Base-by-base conservation (phyloP, 2,113 vertebrate species). In the Bufo gargarizans region DNA sequence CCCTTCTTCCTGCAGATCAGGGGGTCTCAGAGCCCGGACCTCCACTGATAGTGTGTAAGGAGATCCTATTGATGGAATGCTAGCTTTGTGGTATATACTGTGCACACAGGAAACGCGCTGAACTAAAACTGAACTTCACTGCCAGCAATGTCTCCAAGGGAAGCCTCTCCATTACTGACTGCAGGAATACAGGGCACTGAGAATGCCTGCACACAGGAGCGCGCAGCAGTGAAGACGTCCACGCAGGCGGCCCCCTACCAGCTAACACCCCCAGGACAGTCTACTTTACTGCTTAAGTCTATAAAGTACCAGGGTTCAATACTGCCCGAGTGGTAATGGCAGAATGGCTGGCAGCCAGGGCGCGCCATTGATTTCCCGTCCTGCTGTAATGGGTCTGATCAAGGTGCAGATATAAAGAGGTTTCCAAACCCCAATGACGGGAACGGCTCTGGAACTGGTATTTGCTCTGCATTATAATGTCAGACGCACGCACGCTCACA, bases 281-380 rank as follows among this genome's bases (percentile, higher is more conserved):
- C 84, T 45, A 19, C 53, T 85, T 59, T 47, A 47, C 53, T 59
- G 59, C 55, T 85, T 59, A 74, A 77, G 72, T 76, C 55, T 47
- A 84, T 84, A 22, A 84, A 71, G 82, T 71, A 84, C 17, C 8
- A 45, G 56, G 16, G 84, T n/a, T 85, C 84, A 74, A 85, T 85
- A 49, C 20, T 13, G 71, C 5, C 84, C 22, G 22, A 1, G 43
- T 20, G 45, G 84, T 85, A 77, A 85, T 77, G 55, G 71, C 71
- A 49, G n/a, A 50, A 63, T 77, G 84, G 56, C 84, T 14, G 71
- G 56, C 72, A 86, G 84, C 84, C 72, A 65, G 58, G 10, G 72
- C 19, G 2, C 4, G 10, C 0, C 19, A 77, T 86, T 61, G 84
- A 86, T 86, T 86, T 86, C 84, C 72, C 45, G 84, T 86, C 72